Conservation (phyloP, 2,113 vertebrate genomes). For the Zonotrichia leucophrys region DNA sequence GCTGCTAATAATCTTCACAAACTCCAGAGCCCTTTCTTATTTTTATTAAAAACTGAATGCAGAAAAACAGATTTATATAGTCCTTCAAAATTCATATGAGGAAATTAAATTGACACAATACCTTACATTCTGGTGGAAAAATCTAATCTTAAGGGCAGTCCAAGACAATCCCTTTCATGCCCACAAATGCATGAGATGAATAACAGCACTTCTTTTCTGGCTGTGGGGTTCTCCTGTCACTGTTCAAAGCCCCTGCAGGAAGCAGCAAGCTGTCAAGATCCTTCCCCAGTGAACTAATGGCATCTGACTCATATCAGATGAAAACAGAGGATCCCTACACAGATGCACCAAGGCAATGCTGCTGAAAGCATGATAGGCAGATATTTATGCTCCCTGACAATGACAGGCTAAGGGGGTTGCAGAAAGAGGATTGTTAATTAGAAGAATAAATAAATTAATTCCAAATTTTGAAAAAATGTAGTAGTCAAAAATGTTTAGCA, state of each 20-base stretch:
- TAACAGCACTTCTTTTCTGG: not conserved
- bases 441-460: not conserved
- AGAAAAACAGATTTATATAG: not conserved
- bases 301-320: not conserved
- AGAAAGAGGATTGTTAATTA: not conserved
- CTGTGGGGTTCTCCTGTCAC: not conserved
- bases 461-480: not conserved
- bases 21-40: not conserved
- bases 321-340: not conserved
- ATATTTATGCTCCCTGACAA: not conserved
- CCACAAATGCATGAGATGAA: not conserved
- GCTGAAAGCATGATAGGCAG: rapidly evolving
- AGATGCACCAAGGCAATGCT: not conserved
- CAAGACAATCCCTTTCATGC: not conserved
- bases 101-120: not conserved
- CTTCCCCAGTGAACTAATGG: not conserved
- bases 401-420: not conserved
- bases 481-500: not conserved
- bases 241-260: not conserved
- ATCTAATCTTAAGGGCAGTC: not conserved
- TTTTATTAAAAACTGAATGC: not conserved
- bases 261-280: not conserved
- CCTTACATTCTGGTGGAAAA: not conserved
- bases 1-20: not conserved
- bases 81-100: not conserved